Evolutionary conservation across 2,888 invertebrate genomes (phyloP), one percentile per base, ranked within the genome.

Genomic region (Mythimna albipuncta): DNA sequence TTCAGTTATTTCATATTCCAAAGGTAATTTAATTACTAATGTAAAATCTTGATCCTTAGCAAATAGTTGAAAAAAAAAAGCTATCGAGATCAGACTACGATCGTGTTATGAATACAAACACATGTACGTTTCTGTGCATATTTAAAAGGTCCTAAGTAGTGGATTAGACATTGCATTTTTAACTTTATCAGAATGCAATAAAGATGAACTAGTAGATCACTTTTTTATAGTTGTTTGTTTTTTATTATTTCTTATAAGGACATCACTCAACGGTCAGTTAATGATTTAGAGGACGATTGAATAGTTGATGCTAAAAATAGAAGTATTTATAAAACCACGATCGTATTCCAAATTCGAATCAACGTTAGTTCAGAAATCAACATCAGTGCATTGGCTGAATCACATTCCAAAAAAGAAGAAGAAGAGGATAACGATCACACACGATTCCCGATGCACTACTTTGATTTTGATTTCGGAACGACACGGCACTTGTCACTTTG

Each of bases 381-480:
- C 77, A 85, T 72, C 68, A 83, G 85, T 84, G 85, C 87, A 82
- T 83, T 62, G 77, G 79, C 65, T 69, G 66, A 69, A 80, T 75
- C 81, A 81, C 77, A 82, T 74, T 80, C 81, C 77, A 77, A 81
- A 77, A 80, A 79, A 26, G 26, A 75, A 72, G 13, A 59, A 63
- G 19, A 41, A 61, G 21, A 69, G 76, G 61, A 71, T 70, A 75
- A 72, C 54, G 67, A 83, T 75, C 86, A 87, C 88, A 81, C 86
- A 77, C 85, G 73, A 79, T 78, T 89, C 88, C 89, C 84, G 89
- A 84, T 89, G 90, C 91, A 89, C 90, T 85, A 79, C 89, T 79
- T 90, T 93, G 94, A 95, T 94, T 95, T 94, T 93, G 94, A 95
- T 94, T 95, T 94, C 92, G 78, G 94, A 94, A 94, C 91, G 91